Evolutionary conservation across 2,888 invertebrate genomes (phyloP), one percentile per base, ranked within the genome.

Genomic region (Stratiomys singularior): DNA sequence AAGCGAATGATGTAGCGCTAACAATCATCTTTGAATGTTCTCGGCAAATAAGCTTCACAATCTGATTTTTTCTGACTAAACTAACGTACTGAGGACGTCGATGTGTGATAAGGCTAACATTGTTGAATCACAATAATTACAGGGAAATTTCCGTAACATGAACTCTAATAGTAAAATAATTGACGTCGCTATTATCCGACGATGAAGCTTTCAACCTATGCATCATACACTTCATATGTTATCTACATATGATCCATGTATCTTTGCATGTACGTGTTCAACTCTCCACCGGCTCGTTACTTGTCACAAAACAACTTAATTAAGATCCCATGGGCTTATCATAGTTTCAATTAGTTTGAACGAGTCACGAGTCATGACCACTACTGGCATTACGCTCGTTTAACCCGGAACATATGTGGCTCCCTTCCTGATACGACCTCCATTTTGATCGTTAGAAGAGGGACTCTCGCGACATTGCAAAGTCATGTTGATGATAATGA

Each of bases 341-440:
- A 47, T 69, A 47, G 69, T 47, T 69, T 69, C 69, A 69, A 69
- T 69, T 69, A 69, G 69, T 23, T 66, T 21, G 47, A 69, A 69
- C 69, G 25, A 69, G 69, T 69, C 69, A 69, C 69, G 69, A 69
- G 69, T 69, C 69, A 69, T 69, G 25, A 25, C 46, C 47, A 69
- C 23, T 25, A 25, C 28, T 21, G 15, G 64, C 30, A 64, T 30
- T 64, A 67, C 21, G 23, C 67, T 67, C 46, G 44, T 23, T 23
- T 67, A 44, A 67, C 67, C 37, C 64, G 9, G 5, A 3, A 64
- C 64, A 60, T 1, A n/a, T 25, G 21, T 60, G 52, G 15, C 52
- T 18, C n/a, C 18, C 18, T 52, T 37, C 37, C 37, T 37, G n/a
- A 37, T 37, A 3, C 37, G 5, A 9, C 9, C 18, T 0, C 15